Base-by-base conservation (phyloP, 1,140 invertebrate genomes). In the Drosophila prosaltans region DNA sequence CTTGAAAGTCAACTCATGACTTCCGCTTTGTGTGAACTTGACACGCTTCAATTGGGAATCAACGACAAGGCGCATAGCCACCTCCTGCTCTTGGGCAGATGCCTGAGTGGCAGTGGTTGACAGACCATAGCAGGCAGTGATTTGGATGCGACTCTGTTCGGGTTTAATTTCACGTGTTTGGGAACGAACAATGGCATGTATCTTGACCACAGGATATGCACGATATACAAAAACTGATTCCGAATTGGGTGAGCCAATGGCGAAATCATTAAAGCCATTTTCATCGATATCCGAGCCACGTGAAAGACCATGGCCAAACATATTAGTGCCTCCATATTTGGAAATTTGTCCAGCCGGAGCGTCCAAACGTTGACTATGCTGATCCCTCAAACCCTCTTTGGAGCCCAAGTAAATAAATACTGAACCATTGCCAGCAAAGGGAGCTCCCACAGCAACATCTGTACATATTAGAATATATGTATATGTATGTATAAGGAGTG, bases 381-480 rank as follows among this genome's bases (percentile, higher is more conserved):
- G 92, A 10, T 83, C 83, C 7, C 88, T 90, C 11, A 95, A 62
- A 9, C 96, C 96, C 9, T 93, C 90, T 24, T 90, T 89, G 32
- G 93, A 86, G 2, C 95, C 95, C 74, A 93, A 93, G 69, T 95
- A 96, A 66, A 96, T 94, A 65, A 95, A 96, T 7, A 96, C 94
- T 0, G 94, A 94, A 5, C 95, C 95, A 58, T 93, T 90, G 5
- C 81, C 91, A 73, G 95, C 95, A 90, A 95, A 96, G 0, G 95
- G 95, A 7, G 95, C 95, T 28, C 95, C 94, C 21, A 96, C 93
- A 8, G 95, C 95, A 41, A 96, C 88, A 82, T 96, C 95, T 94
- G 69, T 3, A 6, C 28, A 30, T 30, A 2, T 30, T 2, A 41
- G 4, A 8, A 28, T 8, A 2, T 8, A 21, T 32, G 28, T 30